Evolutionary conservation across 2,888 invertebrate species (phyloP).

Genomic region (Ophion slaviceki): DNA sequence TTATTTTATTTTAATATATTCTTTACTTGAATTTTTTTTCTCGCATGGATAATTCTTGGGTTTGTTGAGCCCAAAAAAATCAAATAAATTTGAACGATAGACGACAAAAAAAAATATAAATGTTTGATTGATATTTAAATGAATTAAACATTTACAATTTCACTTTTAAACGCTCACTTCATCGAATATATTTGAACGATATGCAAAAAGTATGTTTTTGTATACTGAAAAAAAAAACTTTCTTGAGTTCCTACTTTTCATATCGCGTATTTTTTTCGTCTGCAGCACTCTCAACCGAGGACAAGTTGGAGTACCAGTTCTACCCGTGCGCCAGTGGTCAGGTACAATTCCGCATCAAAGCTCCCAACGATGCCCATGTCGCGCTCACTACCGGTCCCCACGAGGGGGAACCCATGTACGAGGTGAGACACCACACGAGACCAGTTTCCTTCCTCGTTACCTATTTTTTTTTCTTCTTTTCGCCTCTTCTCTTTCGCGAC

Average conservation of each 20-base stretch:
- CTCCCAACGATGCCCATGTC: constrained; percentile 93
- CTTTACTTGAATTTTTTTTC: too few species aligned
- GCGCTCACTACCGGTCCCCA: constrained; percentile 90
- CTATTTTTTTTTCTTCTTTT: neutral
- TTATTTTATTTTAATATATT: too few species aligned
- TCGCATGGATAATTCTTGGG: too few species aligned
- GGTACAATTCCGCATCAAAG: constrained; percentile 91
- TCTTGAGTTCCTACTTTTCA: constrained; percentile 3
- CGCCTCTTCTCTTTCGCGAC: too few species aligned
- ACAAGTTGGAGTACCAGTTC: constrained; percentile 93
- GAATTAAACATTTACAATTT: too few species aligned
- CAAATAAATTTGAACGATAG: too few species aligned
- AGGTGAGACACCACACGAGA: constrained; percentile 84
- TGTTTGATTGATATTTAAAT: too few species aligned
- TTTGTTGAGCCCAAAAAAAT: too few species aligned
- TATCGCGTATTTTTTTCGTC: constrained; percentile 73
- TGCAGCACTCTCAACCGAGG: constrained; percentile 91
- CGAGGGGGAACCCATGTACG: constrained; percentile 91
- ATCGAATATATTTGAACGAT: neutral
- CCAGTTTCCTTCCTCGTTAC: neutral
- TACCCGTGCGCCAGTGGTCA: constrained; percentile 89
- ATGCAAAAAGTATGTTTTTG: neutral
- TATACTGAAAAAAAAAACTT: neutral
- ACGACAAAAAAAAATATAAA: too few species aligned
- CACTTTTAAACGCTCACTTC: neutral